Conservation (phyloP, 2,113 vertebrate genomes). For the Rhea americana region DNA sequence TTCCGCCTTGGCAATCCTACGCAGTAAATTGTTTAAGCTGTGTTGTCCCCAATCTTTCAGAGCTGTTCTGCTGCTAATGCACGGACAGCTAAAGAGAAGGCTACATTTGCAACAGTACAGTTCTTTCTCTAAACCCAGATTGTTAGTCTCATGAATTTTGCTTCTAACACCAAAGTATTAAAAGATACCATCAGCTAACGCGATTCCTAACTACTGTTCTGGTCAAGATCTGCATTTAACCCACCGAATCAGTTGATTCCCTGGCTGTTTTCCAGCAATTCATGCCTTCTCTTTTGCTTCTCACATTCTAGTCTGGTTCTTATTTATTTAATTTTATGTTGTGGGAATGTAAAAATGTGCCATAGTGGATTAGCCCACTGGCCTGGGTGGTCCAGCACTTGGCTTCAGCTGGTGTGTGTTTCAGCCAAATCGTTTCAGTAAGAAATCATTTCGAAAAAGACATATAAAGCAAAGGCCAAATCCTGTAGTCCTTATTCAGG, state of each 20-base stretch:
- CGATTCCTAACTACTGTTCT: neutral
- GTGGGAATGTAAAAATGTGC: neutral
- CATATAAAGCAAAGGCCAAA: neutral
- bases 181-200: neutral
- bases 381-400: constrained; percentile 12
- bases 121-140: neutral
- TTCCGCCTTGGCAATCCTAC: neutral
- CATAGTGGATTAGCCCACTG: neutral
- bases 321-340: neutral
- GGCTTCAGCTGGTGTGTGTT: neutral
- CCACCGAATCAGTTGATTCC: neutral
- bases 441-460: neutral
- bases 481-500: neutral
- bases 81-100: neutral
- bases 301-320: neutral
- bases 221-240: fast-evolving
- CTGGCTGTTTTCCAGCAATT: neutral
- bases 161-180: fast-evolving
- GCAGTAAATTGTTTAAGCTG: fast-evolving
- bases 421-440: neutral
- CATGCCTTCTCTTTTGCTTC: neutral
- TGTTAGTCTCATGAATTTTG: fast-evolving
- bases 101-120: fast-evolving
- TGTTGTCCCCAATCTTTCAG: neutral
- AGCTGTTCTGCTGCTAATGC: neutral